Evolutionary conservation across 2,113 vertebrate species (phyloP).

Genomic region (Gobius niger): DNA sequence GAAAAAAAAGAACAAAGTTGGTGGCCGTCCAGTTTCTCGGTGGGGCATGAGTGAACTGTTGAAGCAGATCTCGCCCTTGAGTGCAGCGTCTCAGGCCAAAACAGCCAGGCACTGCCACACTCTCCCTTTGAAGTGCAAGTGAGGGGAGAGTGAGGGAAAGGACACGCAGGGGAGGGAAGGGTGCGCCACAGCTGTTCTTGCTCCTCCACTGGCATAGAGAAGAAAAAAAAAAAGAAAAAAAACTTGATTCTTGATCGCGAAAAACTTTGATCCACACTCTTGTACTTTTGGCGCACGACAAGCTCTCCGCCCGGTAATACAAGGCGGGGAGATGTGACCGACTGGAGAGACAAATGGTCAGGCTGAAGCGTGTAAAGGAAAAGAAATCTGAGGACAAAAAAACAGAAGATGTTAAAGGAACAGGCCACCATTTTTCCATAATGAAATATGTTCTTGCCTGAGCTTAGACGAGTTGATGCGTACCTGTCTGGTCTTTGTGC

Average conservation of each 20-base stretch:
- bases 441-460: no score
- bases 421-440: no score
- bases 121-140: conserved; percentile 64
- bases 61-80: conserved; percentile 43
- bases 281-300: conserved; percentile 13
- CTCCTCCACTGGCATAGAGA: conserved; percentile 61
- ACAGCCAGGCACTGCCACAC: conserved; percentile 51
- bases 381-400: no score
- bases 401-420: no score
- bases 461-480: no score
- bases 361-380: no score
- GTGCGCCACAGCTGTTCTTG: conserved; percentile 66
- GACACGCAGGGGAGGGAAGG: conserved; percentile 20
- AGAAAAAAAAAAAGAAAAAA: conserved; percentile 27
- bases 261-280: conserved; percentile 14
- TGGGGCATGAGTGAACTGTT: conserved; percentile 46
- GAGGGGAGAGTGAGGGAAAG: conserved; percentile 10
- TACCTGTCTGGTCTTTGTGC: no score
- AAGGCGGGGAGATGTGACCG: no score
- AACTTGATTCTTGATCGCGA: conserved; percentile 51
- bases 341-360: no score
- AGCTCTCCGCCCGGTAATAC: background rate
- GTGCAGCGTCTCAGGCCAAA: conserved; percentile 34
- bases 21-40: conserved; percentile 42
- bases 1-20: conserved; percentile 55